Base-by-base conservation (phyloP, 1,140 invertebrate genomes). In the Bombus sibiricus region DNA sequence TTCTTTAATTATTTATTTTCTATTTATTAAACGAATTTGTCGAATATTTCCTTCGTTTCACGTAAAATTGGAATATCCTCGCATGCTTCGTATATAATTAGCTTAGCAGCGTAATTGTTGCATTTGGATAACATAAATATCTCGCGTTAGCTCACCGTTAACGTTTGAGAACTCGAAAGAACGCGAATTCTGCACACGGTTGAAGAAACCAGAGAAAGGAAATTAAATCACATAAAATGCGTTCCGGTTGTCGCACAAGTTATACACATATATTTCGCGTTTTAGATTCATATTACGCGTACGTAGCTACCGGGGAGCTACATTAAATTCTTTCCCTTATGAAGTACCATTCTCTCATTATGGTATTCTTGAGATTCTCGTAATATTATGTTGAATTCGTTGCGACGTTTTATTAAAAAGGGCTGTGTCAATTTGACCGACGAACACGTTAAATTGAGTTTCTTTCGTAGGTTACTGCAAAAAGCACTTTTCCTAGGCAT, bases 181-280 rank as follows among this genome's bases (percentile, higher is more conserved):
- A 64, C n/a, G 6, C 34, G 64, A n/a, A 77, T 57, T 37, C 47
- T 62, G 74, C 13, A 18, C 22, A 37, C 22, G 4, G 32, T 32
- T 34, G 12, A 32, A 80, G 66, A 43, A 28, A 37, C 43, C 78
- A 37, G 43, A 22, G 64, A 37, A 69, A 10, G 34, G 43, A 83
- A 76, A 83, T 83, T 68, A 83, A 83, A 83, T 76, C 73, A 76
- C 18, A n/a, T 76, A 64, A 68, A 83, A 83, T 73, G 22, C 34
- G 47, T 78, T 43, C 37, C 59, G 1, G 6, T 59, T 68, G 59
- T 64, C 74, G 59, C 43, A 41, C 32, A 53, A 77, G 18, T 53
- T 68, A 53, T 64, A 57, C 37, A 53, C 81, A 25, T 53, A 71
- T 78, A 78, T 69, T 69, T 69, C 41, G 32, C 64, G 32, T 78